Conservation (phyloP, 1,140 invertebrate species). For the Argopecten irradians region DNA sequence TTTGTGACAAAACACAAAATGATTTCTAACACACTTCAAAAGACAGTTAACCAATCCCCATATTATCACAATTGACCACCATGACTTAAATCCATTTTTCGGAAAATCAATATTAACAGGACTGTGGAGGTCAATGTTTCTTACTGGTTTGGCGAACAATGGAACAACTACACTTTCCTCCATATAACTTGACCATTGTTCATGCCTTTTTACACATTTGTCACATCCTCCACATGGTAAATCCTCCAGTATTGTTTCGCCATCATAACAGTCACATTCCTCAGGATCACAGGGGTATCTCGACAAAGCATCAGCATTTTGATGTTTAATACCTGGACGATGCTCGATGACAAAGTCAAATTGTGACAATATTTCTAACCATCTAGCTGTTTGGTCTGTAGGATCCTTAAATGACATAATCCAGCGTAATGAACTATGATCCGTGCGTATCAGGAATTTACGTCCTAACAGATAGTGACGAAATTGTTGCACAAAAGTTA, state of each 20-base stretch:
- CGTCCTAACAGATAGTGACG: conserved; percentile 54
- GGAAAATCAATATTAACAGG: too few relatives aligned
- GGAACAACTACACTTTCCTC: too few relatives aligned
- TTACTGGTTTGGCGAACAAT: too few relatives aligned
- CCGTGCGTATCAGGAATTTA: conserved; percentile 53
- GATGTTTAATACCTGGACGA: conserved; percentile 16
- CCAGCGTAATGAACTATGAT: conserved; percentile 62
- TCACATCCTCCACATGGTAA: too few relatives aligned
- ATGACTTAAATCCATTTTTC: too few relatives aligned
- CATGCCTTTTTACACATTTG: too few relatives aligned
- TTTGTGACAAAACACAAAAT: not conserved
- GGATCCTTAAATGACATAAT: conserved; percentile 51
- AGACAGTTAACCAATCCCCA: too few relatives aligned
- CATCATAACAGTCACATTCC: not conserved
- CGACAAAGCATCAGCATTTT: too few relatives aligned
- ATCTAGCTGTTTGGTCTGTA: conserved; percentile 57
- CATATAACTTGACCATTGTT: too few relatives aligned
- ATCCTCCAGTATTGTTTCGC: not conserved
- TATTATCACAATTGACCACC: too few relatives aligned
- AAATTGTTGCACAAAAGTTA: conserved; percentile 41
- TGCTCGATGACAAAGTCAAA: not conserved
- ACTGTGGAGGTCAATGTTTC: too few relatives aligned
- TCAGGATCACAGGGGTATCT: not conserved
- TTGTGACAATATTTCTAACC: conserved; percentile 50
- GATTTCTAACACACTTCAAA: not conserved